Conservation (phyloP, 2,888 invertebrate species). For the Agrochola litura region DNA sequence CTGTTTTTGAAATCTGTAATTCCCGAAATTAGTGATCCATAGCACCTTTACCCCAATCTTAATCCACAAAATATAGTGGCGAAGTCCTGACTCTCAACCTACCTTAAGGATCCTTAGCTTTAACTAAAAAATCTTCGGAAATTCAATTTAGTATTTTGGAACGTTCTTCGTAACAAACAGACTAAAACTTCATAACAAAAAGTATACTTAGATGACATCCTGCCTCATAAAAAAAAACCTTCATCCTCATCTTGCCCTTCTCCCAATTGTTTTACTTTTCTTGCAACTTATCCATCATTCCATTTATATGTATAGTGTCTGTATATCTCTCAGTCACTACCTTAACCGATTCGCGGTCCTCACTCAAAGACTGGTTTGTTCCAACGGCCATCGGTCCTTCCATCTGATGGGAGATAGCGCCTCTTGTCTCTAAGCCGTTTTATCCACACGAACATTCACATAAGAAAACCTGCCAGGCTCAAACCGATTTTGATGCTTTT, state of each 20-base stretch:
- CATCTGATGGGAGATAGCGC: conserved; percentile 30
- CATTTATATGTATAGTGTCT: background rate
- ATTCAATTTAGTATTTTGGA: background rate
- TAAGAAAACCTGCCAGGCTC: background rate
- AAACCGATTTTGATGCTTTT: background rate
- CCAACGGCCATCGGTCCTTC: conserved; percentile 26
- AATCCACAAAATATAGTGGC: too few species aligned
- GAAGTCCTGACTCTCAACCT: background rate
- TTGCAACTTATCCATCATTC: conserved; percentile 5
- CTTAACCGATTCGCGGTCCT: conserved; percentile 12
- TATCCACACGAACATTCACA: background rate
- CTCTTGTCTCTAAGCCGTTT: conserved; percentile 25
- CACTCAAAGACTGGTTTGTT: conserved; percentile 37
- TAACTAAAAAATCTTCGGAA: background rate
- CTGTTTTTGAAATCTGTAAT: background rate
- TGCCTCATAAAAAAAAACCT: background rate
- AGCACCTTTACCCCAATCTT: background rate
- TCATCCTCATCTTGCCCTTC: background rate
- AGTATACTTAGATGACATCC: background rate
- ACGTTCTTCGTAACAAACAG: background rate
- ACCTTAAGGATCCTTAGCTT: background rate
- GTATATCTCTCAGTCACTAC: background rate
- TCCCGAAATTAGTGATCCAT: background rate
- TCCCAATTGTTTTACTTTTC: background rate
- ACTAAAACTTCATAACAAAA: background rate